These are phyloP conservation scores for Silurus asotus DNA, from an alignment of 2,113 vertebrate species.

Conservation along the genomic window DNA sequence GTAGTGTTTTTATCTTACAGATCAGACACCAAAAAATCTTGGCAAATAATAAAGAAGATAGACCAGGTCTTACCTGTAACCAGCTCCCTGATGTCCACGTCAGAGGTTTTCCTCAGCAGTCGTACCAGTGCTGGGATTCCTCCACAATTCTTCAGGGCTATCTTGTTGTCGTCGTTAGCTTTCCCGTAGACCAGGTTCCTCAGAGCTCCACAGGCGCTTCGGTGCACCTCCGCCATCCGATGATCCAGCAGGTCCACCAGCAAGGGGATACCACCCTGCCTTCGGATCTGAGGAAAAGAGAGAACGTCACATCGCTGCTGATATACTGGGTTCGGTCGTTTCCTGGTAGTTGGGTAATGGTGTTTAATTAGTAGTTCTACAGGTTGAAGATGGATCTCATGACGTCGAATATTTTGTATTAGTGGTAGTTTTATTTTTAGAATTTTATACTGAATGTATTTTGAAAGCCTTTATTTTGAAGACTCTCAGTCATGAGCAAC, in stretches of 20 bases:
- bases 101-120: conserved; percentile 90
- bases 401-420: too few species aligned
- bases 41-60: background rate
- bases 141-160: conserved; percentile 95
- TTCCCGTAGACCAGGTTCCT: conserved; percentile 97
- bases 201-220: conserved; percentile 95
- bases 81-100: conserved; percentile 96
- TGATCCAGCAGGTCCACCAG: conserved; percentile 96
- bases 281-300: conserved; percentile 81
- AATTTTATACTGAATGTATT: too few species aligned
- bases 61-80: conserved; percentile 85
- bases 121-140: conserved; percentile 96
- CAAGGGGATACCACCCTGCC: conserved; percentile 95
- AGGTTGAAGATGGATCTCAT: background rate
- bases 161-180: conserved; percentile 98
- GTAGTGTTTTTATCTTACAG: background rate
- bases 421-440: too few species aligned
- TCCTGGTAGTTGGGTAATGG: background rate
- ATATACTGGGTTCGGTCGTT: background rate
- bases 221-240: conserved; percentile 96
- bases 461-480: too few species aligned
- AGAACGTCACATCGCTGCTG: background rate
- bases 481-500: too few species aligned
- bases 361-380: background rate
- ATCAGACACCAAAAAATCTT: background rate